Conservation (phyloP, 2,888 invertebrate genomes). For the Nymphalis c-album region DNA sequence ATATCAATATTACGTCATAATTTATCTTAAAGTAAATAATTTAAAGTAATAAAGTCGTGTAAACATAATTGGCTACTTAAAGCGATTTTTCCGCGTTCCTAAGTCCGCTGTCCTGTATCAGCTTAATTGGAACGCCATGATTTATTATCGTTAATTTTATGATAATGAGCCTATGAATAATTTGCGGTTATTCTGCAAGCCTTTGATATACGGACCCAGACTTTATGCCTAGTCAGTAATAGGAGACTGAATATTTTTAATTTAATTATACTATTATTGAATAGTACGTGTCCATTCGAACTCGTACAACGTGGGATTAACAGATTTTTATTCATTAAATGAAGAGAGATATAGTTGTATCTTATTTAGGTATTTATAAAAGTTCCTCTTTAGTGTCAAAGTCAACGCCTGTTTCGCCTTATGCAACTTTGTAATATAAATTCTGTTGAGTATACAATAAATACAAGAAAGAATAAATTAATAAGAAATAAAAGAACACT, state of each 20-base stretch:
- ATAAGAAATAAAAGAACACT: too few relatives aligned
- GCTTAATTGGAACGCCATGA: conserved; percentile 73
- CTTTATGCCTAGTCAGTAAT: conserved; percentile 15
- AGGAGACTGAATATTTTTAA: not conserved
- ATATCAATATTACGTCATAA: not conserved
- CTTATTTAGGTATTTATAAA: too few relatives aligned
- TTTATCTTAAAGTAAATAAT: conserved; percentile 3
- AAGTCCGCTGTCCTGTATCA: conserved; percentile 52
- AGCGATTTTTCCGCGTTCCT: conserved; percentile 63
- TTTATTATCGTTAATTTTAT: conserved; percentile 79
- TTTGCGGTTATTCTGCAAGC: conserved; percentile 49
- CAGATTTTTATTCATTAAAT: too few relatives aligned
- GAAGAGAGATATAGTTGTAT: too few relatives aligned
- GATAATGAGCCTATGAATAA: conserved; percentile 77
- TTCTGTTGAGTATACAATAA: too few relatives aligned
- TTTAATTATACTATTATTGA: conserved; percentile 3
- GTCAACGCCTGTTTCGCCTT: too few relatives aligned
- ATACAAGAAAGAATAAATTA: too few relatives aligned
- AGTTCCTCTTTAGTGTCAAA: too few relatives aligned
- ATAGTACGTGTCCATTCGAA: not conserved
- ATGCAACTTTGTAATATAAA: too few relatives aligned
- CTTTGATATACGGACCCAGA: conserved; percentile 37
- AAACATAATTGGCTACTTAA: conserved; percentile 43
- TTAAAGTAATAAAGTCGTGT: conserved; percentile 10
- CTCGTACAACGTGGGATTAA: not conserved